Evolutionary conservation across 2,888 invertebrate genomes (phyloP).

Genomic region (Ophraella communa): DNA sequence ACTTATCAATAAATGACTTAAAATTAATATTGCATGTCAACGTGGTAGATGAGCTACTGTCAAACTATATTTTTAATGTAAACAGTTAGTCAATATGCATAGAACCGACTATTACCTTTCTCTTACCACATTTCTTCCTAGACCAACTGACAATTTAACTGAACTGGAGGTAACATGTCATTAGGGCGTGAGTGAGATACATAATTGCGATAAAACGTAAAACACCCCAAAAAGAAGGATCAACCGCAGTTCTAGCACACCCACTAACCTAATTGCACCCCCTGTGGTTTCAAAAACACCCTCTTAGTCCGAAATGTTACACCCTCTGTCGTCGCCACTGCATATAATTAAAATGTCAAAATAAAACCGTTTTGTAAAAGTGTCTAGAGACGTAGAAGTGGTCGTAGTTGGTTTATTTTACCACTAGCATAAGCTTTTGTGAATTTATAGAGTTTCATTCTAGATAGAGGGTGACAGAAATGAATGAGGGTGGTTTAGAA

Average conservation of each 20-base stretch:
- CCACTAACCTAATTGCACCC: conserved; percentile 46
- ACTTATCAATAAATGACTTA: too few relatives aligned
- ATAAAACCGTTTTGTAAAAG: conserved; percentile 7
- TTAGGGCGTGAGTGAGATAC: conserved; percentile 25
- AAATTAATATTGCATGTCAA: too few relatives aligned
- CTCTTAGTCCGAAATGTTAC: conserved; percentile 31
- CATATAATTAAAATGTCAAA: conserved; percentile 45
- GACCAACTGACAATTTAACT: neutral
- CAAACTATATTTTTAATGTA: too few relatives aligned
- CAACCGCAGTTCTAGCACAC: conserved; percentile 41
- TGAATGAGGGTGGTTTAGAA: neutral
- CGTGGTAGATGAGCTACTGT: too few relatives aligned
- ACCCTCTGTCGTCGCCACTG: conserved; percentile 43
- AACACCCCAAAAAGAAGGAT: conserved; percentile 28
- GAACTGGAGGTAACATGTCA: conserved; percentile 9
- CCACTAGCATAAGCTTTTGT: neutral
- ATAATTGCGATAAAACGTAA: conserved; percentile 18
- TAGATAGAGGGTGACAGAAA: neutral
- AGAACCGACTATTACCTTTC: too few relatives aligned
- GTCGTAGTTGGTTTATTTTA: neutral
- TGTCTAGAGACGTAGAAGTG: neutral
- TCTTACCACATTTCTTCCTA: neutral
- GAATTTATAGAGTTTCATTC: neutral
- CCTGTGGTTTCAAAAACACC: conserved; percentile 44
- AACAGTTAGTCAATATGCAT: too few relatives aligned